Evolutionary conservation across 2,797 vertebrate genomes (phyloP), one percentile per base, ranked within the genome.

Genomic region (Sebastes nivosus): DNA sequence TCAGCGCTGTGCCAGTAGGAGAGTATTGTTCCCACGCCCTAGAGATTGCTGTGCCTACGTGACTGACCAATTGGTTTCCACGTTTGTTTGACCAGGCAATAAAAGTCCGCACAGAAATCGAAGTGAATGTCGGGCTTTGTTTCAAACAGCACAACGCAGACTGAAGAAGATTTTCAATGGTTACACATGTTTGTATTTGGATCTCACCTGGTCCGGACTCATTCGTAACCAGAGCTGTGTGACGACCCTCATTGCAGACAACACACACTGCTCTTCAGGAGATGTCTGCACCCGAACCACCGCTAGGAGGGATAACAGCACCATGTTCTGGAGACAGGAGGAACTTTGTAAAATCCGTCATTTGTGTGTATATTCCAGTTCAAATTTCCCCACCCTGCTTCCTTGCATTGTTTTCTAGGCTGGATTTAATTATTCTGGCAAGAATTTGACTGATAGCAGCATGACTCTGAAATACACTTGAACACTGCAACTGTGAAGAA

Each of bases 211-310:
- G 20, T 94, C 91, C 52, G 93, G 83, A 80, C 92, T 94, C 82
- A 98, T 93, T 77, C 92, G 90, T 75, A 85, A 79, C 96, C 97
- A 98, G 30, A 99, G 93, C 78, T 96, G 95, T 71, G 92, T 81
- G 50, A 96, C 77, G 5, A 95, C 79, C 83, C 86, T 95, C 66
- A 85, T 18, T 24, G 96, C 46, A 30, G 95, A 88, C 16, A 52
- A 73, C 81, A 84, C 87, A 27, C 93, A 86, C 79, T 93, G 93
- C 30, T 86, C 67, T 52, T 96, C 96, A 64, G 95, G 70, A 80
- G 81, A 50, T 0, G 86, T 52, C 3, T 95, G 96, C 4, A 92
- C 92, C 75, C 42, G 91, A 79, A 96, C 95, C 69, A 94, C 92
- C 29, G 85, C 84, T 54, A 97, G 87, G 86, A 98, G 80, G 80